Evolutionary conservation across 2,113 vertebrate genomes (phyloP), one percentile per base, ranked within the genome.

Genomic region (Psittacara wagleri): DNA sequence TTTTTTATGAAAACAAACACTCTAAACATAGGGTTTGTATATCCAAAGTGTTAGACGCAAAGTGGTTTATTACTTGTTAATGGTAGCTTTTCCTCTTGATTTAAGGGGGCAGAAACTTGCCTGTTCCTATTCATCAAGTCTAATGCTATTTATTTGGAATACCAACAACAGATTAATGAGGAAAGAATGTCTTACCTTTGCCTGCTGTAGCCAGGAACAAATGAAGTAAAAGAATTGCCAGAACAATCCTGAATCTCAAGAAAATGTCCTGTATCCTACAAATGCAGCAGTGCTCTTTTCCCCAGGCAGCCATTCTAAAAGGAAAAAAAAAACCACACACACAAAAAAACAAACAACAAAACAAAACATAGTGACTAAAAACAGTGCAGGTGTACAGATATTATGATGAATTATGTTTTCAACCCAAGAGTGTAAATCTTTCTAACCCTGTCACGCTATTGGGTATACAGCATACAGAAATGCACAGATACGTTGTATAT

Each of bases 251-350:
- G 62, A 97, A 96, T 59, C 73, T 94, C 80, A 93, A 78, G 88
- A 98, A 96, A 95, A 88, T 13, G 24, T 92, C 94, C 91, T 97
- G 90, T 92, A 94, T 76, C 96, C 95, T 95, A 84, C 96, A 94
- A 92, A 57, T 61, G 88, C 39, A 97, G 83, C 89, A 86, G 57
- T 68, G 88, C 31, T 96, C 88, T 43, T 94, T 86, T 44, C 89
- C 95, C 94, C 69, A 95, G 91, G 95, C 85, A 96, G 96, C 80
- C 98, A 98, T 98, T 88, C 98, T 98, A 83, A 70, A 96, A 97
- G 23, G 80, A 49, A 86, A 49, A 57, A 62, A 3, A 63, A 41
- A 25, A 9, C 0, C 0, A 37, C 29, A 55, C 23, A 22, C 46
- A 22, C 46, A 48, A 49, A 33, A 31, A 55, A 55, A 12, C 29